Evolutionary conservation across 2,888 invertebrate species (phyloP).

Genomic region (Rhorus exstirpatorius): DNA sequence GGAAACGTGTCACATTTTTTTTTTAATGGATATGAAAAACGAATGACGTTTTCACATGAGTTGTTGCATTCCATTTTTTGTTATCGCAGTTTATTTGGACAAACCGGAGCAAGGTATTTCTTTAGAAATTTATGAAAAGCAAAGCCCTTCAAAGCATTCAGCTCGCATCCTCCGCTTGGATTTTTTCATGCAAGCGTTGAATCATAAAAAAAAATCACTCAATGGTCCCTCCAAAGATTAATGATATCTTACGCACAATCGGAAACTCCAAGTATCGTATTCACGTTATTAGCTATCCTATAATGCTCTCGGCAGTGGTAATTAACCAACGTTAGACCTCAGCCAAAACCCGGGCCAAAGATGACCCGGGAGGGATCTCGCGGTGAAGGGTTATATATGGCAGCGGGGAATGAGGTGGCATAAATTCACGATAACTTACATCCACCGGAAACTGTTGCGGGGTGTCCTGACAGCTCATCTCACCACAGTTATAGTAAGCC

Average conservation of each 20-base stretch:
- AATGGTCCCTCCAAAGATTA: not conserved
- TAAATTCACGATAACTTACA: slow-evolving; percentile 66
- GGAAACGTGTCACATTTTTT: not conserved
- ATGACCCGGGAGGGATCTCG: slow-evolving; percentile 29
- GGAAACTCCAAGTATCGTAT: not conserved
- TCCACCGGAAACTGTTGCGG: slow-evolving; percentile 57
- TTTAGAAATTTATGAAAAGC: not conserved
- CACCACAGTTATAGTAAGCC: slow-evolving; percentile 45
- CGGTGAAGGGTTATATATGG: slow-evolving; percentile 15
- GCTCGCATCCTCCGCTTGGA: not conserved
- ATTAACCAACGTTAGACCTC: slow-evolving; percentile 29
- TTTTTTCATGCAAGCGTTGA: not conserved
- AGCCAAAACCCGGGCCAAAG: slow-evolving; percentile 22
- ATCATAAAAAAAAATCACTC: not conserved
- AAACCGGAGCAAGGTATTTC: not conserved
- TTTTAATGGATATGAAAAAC: not conserved
- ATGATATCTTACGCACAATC: not conserved
- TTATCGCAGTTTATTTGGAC: too few species aligned
- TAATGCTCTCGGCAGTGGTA: not conserved
- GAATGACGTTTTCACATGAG: not conserved
- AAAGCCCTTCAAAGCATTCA: not conserved
- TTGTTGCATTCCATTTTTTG: not conserved
- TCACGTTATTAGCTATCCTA: not conserved
- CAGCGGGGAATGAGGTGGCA: slow-evolving; percentile 42
- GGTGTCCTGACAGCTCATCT: slow-evolving; percentile 55